These are phyloP conservation scores for Pentalonia nigronervosa DNA, from an alignment of 1,140 invertebrate genomes.

Conservation along the genomic window DNA sequence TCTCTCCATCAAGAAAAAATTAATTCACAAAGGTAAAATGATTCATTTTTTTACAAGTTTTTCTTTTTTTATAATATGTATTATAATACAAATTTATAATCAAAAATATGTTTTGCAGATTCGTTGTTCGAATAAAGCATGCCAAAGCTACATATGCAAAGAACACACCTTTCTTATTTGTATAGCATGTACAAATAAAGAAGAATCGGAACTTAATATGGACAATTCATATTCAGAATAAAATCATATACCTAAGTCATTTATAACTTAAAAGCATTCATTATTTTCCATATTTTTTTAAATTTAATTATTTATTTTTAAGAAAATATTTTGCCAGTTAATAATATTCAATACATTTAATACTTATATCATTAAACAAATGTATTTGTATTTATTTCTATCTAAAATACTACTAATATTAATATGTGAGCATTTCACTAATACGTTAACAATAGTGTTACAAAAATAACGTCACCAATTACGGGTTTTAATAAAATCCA, in stretches of 20 bases:
- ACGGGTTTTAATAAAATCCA: not conserved
- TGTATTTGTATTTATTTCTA: no score
- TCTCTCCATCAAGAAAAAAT: slow-evolving; percentile 51
- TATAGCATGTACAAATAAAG: not conserved
- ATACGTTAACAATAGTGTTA: not conserved
- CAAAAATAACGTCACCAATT: not conserved
- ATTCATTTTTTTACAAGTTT: not conserved
- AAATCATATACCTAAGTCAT: not conserved
- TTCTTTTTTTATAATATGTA: not conserved
- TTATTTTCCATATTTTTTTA: no score
- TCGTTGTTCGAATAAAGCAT: not conserved
- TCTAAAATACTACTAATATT: no score
- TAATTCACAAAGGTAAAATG: slow-evolving; percentile 18
- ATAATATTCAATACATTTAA: no score
- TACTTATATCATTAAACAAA: no score
- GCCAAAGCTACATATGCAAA: not conserved
- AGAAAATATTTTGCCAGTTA: no score
- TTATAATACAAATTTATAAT: not conserved
- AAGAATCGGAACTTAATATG: not conserved
- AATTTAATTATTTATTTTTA: no score
- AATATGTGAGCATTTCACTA: no score
- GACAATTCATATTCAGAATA: not conserved
- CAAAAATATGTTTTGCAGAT: not conserved
- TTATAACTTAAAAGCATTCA: no score
- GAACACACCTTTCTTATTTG: not conserved